Percentiles rank a stretch among this genome's conserved stretches.
These are phyloP conservation scores for Yponomeuta sedellus DNA, from an alignment of 2,888 invertebrate genomes.

Conservation along the genomic window DNA sequence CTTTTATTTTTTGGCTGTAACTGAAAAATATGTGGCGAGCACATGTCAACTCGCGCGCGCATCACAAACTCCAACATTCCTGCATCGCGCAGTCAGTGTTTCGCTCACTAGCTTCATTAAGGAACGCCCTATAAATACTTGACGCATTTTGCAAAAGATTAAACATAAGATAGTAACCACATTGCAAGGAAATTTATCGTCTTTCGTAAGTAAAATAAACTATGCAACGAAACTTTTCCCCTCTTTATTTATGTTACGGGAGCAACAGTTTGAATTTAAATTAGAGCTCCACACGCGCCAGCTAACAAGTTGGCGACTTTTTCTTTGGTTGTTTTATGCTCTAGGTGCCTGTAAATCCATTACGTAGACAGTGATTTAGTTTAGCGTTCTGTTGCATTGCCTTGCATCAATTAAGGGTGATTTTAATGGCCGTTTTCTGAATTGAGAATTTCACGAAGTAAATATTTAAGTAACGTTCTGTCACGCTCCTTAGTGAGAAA, in stretches of 20 bases:
- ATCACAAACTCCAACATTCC: too few species aligned
- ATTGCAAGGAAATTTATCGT: background rate
- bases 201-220: background rate
- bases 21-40: too few species aligned
- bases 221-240: background rate
- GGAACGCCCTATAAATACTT: background rate
- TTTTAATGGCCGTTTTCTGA: too few species aligned
- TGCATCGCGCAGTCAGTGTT: too few species aligned
- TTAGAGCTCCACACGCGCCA: background rate
- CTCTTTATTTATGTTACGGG: background rate
- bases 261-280: background rate
- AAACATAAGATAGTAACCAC: background rate
- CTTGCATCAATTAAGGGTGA: too few species aligned
- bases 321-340: background rate
- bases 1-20: too few species aligned
- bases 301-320: background rate
- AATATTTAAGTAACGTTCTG: too few species aligned
- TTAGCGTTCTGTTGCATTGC: too few species aligned
- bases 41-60: too few species aligned
- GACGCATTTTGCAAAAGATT: background rate
- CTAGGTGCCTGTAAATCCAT: background rate
- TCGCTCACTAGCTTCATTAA: too few species aligned
- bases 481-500: too few species aligned
- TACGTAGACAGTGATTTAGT: background rate
- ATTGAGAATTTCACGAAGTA: too few species aligned